Evolutionary conservation across 2,113 vertebrate species (phyloP).

Genomic region (Hippocampus comes): DNA sequence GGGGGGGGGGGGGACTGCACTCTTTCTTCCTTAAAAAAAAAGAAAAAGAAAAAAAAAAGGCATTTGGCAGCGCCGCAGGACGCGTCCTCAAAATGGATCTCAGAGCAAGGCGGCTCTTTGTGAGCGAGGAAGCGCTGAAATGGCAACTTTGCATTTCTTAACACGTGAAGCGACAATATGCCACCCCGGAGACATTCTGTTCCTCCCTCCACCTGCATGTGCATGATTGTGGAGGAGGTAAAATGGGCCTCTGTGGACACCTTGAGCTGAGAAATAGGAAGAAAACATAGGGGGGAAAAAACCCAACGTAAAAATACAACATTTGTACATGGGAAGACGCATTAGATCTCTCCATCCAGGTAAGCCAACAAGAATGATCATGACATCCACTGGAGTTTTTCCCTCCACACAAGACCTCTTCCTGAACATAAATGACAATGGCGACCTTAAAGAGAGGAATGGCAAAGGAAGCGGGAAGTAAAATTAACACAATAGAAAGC

Average conservation of each 20-base stretch:
- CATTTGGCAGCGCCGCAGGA: constrained; percentile 3
- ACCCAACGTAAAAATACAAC: constrained; percentile 4
- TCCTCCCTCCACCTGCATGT: constrained; percentile 33
- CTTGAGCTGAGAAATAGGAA: constrained; percentile 1
- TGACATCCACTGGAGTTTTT: neutral
- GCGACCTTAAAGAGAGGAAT: neutral
- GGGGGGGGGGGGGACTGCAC: too few species aligned
- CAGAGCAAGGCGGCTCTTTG: neutral
- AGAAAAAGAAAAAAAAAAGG: neutral
- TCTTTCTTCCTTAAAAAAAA: too few species aligned
- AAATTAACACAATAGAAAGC: neutral
- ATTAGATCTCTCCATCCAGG: constrained; percentile 28
- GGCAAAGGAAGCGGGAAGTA: neutral
- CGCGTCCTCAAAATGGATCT: neutral
- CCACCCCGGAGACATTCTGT: constrained; percentile 22
- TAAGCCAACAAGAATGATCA: neutral
- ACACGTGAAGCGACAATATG: constrained; percentile 3
- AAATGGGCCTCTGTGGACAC: constrained; percentile 34
- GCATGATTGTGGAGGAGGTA: constrained; percentile 13
- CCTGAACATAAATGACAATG: neutral
- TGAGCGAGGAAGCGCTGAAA: constrained; percentile 1
- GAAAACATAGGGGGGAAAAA: neutral
- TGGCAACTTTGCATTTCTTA: neutral
- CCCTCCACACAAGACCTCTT: neutral
- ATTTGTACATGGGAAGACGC: constrained; percentile 11